Conservation (phyloP, 2,888 invertebrate genomes). For the Scaptomyza parva region DNA sequence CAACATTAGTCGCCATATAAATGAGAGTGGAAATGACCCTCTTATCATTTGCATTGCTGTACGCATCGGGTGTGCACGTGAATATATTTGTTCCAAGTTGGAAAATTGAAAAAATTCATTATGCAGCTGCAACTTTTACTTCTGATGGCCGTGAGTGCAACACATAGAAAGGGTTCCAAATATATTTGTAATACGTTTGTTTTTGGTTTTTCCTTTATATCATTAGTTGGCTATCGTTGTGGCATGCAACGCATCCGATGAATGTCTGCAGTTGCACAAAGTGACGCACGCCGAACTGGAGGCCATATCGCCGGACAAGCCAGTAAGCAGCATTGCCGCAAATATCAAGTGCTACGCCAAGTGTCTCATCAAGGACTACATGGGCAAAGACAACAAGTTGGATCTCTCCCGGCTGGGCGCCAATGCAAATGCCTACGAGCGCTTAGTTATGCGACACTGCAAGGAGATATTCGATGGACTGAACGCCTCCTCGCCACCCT, state of each 20-base stretch:
- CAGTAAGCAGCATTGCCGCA: slow-evolving; percentile 3
- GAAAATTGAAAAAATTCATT: not conserved
- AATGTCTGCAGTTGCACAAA: slow-evolving; percentile 24
- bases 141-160: slow-evolving; percentile 7
- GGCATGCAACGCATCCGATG: slow-evolving; percentile 2
- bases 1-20: not conserved
- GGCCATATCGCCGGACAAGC: slow-evolving; percentile 11
- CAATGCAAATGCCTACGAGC: slow-evolving; percentile 25
- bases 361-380: slow-evolving; percentile 28
- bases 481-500: slow-evolving; percentile 8
- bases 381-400: slow-evolving; percentile 22
- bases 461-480: slow-evolving; percentile 1
- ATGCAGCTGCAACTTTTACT: slow-evolving; percentile 22
- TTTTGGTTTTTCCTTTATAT: not conserved
- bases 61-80: slow-evolving; percentile 9
- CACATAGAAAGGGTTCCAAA: no score
- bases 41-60: slow-evolving; percentile 8
- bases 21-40: not conserved
- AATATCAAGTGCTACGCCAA: slow-evolving; percentile 40
- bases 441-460: slow-evolving; percentile 6
- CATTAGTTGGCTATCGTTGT: slow-evolving; percentile 3
- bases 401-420: slow-evolving; percentile 17
- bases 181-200: no score
- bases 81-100: not conserved
- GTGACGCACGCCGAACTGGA: slow-evolving; percentile 21